Percentiles rank a stretch among this genome's conserved stretches.
Conservation (phyloP, 2,888 invertebrate species). For the Acleris sparsana region DNA sequence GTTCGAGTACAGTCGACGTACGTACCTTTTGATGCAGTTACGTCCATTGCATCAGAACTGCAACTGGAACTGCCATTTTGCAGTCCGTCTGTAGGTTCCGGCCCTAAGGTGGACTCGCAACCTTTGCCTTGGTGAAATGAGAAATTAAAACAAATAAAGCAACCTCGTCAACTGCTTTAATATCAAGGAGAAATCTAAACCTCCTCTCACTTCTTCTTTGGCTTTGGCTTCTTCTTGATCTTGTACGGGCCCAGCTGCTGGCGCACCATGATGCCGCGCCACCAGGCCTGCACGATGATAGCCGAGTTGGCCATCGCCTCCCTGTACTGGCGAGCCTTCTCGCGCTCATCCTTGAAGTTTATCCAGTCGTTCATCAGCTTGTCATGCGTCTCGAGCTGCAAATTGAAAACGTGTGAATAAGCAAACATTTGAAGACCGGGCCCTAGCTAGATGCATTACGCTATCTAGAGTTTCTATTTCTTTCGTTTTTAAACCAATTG, state of each 20-base stretch:
- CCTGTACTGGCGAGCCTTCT: constrained; percentile 55
- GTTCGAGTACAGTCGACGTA: no score
- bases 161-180: background rate
- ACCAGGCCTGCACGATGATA: constrained; percentile 70
- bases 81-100: no score
- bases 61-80: no score
- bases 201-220: constrained; percentile 34
- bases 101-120: no score
- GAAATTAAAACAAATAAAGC: constrained; percentile 1
- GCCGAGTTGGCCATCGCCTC: constrained; percentile 66
- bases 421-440: no score
- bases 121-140: no score
- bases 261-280: constrained; percentile 72
- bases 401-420: background rate
- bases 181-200: background rate
- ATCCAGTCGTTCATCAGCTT: constrained; percentile 59
- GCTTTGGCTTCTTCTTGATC: constrained; percentile 48
- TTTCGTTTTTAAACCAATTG: no score
- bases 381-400: constrained; percentile 57
- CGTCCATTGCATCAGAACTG: no score
- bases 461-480: no score
- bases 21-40: no score
- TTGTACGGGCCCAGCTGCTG: constrained; percentile 67
- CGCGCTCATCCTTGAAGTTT: constrained; percentile 64
- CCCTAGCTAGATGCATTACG: no score